Percentiles rank a stretch among this genome's conserved stretches.
Evolutionary conservation across 2,797 vertebrate genomes (phyloP).

Genomic region (Zalophus californianus): DNA sequence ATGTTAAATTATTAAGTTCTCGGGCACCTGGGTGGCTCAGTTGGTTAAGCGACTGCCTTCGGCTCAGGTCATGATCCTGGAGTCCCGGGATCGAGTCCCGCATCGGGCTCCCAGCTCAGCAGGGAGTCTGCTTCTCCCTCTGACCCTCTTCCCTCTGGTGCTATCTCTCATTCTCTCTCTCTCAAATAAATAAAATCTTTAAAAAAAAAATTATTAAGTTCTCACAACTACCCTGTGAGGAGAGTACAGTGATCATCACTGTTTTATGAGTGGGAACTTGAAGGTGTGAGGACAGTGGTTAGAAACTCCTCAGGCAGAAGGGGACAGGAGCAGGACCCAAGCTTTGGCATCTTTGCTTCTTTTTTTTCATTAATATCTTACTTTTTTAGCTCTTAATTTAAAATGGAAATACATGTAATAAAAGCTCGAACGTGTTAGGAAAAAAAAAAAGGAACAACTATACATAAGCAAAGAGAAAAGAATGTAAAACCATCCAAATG

Average conservation of each 20-base stretch:
- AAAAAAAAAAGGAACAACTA: neutral
- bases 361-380: neutral
- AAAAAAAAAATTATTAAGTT: neutral
- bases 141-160: too few relatives aligned
- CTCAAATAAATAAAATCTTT: too few relatives aligned
- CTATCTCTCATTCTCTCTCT: too few relatives aligned
- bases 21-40: too few relatives aligned
- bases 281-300: fast-evolving
- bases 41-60: too few relatives aligned
- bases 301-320: neutral
- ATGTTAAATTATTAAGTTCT: neutral
- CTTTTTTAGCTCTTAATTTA: neutral
- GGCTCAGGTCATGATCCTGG: too few relatives aligned
- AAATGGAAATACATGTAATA: neutral
- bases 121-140: too few relatives aligned
- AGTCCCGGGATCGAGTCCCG: too few relatives aligned
- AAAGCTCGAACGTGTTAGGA: neutral
- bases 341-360: neutral
- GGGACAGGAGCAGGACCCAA: neutral
- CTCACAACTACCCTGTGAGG: neutral
- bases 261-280: neutral
- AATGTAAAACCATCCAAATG: neutral
- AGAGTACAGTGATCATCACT: too few relatives aligned
- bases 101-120: too few relatives aligned
- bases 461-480: neutral